Percentiles rank a stretch among this genome's conserved stretches.
Evolutionary conservation across 2,797 vertebrate species (phyloP).

Genomic region (Neoniphon sammara): DNA sequence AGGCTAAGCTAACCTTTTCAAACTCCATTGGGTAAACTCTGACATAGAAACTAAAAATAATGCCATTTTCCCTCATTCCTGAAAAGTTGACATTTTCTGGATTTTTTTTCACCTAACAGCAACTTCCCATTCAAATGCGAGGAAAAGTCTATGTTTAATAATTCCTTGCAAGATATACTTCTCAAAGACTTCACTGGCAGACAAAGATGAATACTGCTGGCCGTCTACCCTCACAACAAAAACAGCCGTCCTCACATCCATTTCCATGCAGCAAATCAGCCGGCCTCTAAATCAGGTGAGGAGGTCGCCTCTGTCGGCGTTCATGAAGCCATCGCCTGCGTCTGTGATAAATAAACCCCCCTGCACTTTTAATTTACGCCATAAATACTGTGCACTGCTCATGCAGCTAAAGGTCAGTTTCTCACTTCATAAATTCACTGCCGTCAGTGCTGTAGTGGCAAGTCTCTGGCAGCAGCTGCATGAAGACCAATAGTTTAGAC

Average conservation of each 20-base stretch:
- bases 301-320: constrained; percentile 16
- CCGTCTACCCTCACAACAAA: background rate
- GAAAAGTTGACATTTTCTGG: no score
- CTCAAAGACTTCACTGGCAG: no score
- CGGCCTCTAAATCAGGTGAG: constrained; percentile 36
- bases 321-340: constrained; percentile 35
- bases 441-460: constrained; percentile 38
- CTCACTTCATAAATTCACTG: constrained; percentile 57
- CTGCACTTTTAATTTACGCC: constrained; percentile 59
- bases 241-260: background rate
- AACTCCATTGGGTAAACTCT: no score
- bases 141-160: no score
- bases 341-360: constrained; percentile 49
- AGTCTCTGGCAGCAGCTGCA: constrained; percentile 27
- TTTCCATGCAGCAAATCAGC: constrained; percentile 28
- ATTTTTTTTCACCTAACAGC: no score
- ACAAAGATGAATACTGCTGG: background rate
- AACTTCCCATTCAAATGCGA: background rate
- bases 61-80: no score
- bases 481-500: constrained; percentile 31
- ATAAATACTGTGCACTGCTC: constrained; percentile 42
- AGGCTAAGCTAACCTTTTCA: background rate
- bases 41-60: background rate
- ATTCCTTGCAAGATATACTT: no score
- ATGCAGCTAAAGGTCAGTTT: constrained; percentile 59